Base-by-base conservation (phyloP, 2,888 invertebrate species). In the Spodoptera picta region DNA sequence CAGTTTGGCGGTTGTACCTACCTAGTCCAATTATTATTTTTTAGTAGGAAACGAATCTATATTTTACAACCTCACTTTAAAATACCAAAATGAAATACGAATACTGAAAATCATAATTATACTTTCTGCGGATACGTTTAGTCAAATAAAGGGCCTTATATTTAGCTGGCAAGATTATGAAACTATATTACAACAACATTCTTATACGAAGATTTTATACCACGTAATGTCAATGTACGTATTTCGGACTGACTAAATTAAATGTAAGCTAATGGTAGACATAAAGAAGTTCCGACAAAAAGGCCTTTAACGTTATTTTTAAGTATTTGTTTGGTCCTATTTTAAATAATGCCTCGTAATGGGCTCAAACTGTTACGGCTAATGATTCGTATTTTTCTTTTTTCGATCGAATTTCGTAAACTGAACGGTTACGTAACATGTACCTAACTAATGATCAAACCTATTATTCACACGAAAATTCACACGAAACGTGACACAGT, bases 321-420 rank as follows among this genome's bases (percentile, higher is more conserved):
- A 50, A 48, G 42, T 62, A 60, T 72, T 75, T 50, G 23, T 58
- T 57, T 51, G 12, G 51, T 24, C 4, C 24, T 11, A 52, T 46
- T 49, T 49, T 52, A 57, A 48, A 44, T 52, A 60, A 27, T 55
- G 44, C 1, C 52, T 10, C n/a, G 10, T 52, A 66, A 64, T 59
- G 47, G 50, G 6, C 23, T 49, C 48, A 45, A 5, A 59, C 31
- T 57, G 9, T 43, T 56, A 56, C 36, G 36, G 36, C 36, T 49
- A 58, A 55, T 55, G n/a, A 50, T 49, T 49, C 27, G 10, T 49
- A 3, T 45, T 62, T 57, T 14, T 19, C 1, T 19, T 43, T 31
- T 27, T 42, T 44, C 11, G 58, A 24, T 45, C 27, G 23, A 44
- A 53, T 58, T 47, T 19, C 9, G 2, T 11, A 47, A 7, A 59